Evolutionary conservation across 1,140 invertebrate species (phyloP).

Genomic region (Tetragonula clypearis): DNA sequence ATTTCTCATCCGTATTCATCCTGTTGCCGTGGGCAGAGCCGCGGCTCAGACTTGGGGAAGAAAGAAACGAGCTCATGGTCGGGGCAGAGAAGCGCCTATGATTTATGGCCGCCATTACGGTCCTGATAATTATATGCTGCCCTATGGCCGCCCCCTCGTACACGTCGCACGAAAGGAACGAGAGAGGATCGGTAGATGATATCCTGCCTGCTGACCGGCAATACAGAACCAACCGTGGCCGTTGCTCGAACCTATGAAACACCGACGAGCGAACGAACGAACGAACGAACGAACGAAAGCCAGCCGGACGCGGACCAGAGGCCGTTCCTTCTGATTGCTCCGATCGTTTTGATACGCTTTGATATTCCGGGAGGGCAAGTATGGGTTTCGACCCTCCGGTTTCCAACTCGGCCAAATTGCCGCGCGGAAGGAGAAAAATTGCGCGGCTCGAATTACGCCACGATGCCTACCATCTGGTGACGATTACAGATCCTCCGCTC

Average conservation of each 20-base stretch:
- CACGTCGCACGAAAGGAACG: conserved; percentile 63
- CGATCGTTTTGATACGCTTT: conserved; percentile 74
- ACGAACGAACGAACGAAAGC: neutral
- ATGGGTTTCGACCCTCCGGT: conserved; percentile 25
- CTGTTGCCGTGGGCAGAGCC: conserved; percentile 74
- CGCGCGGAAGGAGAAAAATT: conserved; percentile 35
- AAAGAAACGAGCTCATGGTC: conserved; percentile 63
- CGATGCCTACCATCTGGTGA: conserved; percentile 39
- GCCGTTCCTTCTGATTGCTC: conserved; percentile 70
- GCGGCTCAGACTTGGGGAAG: conserved; percentile 59
- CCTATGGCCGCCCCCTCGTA: conserved; percentile 75
- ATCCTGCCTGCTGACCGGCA: conserved; percentile 75
- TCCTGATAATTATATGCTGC: conserved; percentile 81
- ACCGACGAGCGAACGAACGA: neutral
- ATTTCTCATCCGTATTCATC: conserved; percentile 80
- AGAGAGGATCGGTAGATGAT: conserved; percentile 73
- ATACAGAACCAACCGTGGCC: conserved; percentile 31
- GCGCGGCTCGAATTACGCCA: conserved; percentile 13
- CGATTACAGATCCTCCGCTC: conserved; percentile 8
- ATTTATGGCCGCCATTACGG: conserved; percentile 81
- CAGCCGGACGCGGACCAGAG: conserved; percentile 63
- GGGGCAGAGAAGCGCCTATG: conserved; percentile 81
- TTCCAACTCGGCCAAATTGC: conserved; percentile 13
- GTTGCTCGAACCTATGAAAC: conserved; percentile 7
- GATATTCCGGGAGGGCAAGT: conserved; percentile 53